Conservation (phyloP, 23 tunicate species). For the Ciona savignyi region DNA sequence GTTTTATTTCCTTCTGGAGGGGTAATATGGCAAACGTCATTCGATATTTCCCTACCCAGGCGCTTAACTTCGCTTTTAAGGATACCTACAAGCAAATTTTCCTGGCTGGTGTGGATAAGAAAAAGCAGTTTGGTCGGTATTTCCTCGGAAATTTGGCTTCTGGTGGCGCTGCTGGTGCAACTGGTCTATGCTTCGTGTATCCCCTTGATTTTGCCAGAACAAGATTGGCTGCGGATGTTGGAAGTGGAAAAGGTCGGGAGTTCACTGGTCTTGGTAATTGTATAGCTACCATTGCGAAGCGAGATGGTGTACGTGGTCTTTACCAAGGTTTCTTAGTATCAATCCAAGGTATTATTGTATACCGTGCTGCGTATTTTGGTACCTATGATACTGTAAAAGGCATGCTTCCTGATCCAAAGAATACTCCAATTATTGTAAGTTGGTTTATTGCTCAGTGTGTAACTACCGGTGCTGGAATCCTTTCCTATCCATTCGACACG, state of each 20-base stretch:
- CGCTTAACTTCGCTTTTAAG: constrained; percentile 93
- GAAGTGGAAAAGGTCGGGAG: constrained; percentile 32
- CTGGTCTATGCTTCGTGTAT: constrained; percentile 67
- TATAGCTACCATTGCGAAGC: constrained; percentile 21
- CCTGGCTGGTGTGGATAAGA: constrained; percentile 15
- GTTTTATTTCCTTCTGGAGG: constrained; percentile 76
- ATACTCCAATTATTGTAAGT: constrained; percentile 23
- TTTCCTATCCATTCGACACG: constrained; percentile 72
- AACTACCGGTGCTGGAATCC: constrained; percentile 65
- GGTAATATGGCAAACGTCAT: constrained; percentile 85
- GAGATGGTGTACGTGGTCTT: constrained; percentile 32
- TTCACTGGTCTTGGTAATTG: constrained; percentile 44
- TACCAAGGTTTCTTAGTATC: constrained; percentile 58
- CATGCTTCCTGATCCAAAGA: constrained; percentile 18
- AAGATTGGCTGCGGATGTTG: constrained; percentile 58
- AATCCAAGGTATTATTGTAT: constrained; percentile 46
- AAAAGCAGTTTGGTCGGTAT: constrained; percentile 36
- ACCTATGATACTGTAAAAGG: constrained; percentile 62
- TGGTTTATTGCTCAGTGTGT: constrained; percentile 46
- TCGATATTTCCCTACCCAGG: constrained; percentile 77
- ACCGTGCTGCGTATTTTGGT: constrained; percentile 76
- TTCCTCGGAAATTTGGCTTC: constrained; percentile 74
- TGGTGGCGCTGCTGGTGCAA: constrained; percentile 94
- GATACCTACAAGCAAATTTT: constrained; percentile 55
- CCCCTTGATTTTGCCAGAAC: constrained; percentile 95